Evolutionary conservation across 2,888 invertebrate species (phyloP), one percentile per base, ranked within the genome.

Genomic region (Andricus quercusramuli): DNA sequence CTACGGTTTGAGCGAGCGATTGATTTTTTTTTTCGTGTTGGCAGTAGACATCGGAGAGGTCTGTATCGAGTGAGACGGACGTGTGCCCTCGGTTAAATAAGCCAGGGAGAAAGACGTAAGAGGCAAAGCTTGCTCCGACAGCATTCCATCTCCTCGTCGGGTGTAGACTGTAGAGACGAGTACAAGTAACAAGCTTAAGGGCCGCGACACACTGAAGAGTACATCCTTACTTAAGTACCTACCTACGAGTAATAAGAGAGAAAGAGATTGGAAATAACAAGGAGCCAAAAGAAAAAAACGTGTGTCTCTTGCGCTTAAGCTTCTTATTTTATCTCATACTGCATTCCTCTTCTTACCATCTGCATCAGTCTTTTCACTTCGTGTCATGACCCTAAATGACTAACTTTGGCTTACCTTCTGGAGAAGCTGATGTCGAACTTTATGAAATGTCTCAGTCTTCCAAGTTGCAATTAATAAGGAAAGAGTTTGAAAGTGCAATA

Each of bases 171-270:
- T 25, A 47, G 51, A 25, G 15, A 47, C 17, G 29, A 47, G 74
- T 74, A 56, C 74, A 56, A 74, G 74, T 74, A 51, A 74, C 74
- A 74, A 74, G 51, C 74, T 74, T 74, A 74, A 74, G 74, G 74
- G 56, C 74, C 74, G 29, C 74, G 74, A 74, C 32, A 56, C 51
- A 74, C 51, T 74, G 29, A 29, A 74, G 56, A 74, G 51, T 74
- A 29, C 68, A 47, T 70, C 68, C 41, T 70, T 70, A 70, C 47
- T 47, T 70, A 70, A 70, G 68, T 47, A 44, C 68, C 47, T 25
- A 44, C 44, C 68, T 68, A 44, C 68, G 25, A 44, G 68, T 47
- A 68, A 68, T 68, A 25, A 47, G 25, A 68, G 25, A 68, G 56
- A 56, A 56, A 56, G 56, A 56, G 56, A 56, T 56, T n/a, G 56